phyloP scores from a whole-genome alignment of 2,888 invertebrate genomes.

The Odontomyia ornata region DNA sequence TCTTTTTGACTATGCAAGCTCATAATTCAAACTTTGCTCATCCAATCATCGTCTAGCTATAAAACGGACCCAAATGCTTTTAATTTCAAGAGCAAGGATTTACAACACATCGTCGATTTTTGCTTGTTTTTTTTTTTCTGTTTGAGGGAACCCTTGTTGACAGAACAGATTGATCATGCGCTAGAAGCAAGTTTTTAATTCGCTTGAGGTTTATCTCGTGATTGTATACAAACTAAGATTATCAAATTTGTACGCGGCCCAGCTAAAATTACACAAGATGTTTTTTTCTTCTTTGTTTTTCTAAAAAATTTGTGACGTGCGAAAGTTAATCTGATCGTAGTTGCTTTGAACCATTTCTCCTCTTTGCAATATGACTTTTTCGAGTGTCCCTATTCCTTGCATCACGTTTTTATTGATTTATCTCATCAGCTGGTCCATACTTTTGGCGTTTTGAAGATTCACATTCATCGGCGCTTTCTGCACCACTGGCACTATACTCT shows the following conservation, averaged over 20 bases:
- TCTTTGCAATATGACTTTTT: background rate
- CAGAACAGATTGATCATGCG: no score
- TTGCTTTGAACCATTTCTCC: background rate
- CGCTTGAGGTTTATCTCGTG: no score
- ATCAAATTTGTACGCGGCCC: background rate
- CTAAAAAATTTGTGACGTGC: background rate
- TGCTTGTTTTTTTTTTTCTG: background rate
- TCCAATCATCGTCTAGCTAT: no score
- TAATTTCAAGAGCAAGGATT: background rate
- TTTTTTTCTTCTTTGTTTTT: background rate
- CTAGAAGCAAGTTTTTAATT: no score
- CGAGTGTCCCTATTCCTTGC: background rate
- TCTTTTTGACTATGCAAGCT: no score
- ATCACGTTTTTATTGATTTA: constrained; percentile 22
- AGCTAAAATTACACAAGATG: background rate
- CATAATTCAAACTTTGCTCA: no score
- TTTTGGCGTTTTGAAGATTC: constrained; percentile 60
- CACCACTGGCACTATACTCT: constrained; percentile 61
- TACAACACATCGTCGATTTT: background rate
- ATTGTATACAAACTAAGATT: background rate
- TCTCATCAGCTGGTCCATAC: constrained; percentile 51
- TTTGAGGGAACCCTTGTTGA: background rate
- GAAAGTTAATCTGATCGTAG: background rate
- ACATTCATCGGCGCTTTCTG: constrained; percentile 56
- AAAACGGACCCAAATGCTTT: no score